phyloP scores from a whole-genome alignment of 1,140 invertebrate genomes.

The Phocides pigmalion region DNA sequence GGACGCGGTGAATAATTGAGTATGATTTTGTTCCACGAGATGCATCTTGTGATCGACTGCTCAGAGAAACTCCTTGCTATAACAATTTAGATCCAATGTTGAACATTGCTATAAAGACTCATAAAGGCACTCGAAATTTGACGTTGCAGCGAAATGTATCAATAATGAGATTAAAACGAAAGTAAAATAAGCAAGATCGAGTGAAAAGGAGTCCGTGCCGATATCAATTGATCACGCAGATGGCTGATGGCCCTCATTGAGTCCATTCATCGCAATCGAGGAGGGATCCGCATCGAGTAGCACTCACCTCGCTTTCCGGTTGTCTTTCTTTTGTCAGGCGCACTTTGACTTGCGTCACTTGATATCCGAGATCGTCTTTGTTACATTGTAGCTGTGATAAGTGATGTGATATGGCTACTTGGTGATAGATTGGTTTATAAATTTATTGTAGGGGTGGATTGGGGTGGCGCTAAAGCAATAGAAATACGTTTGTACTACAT shows the following conservation, averaged over 20 bases:
- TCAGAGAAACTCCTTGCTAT: not conserved
- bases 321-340: constrained; percentile 76
- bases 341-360: constrained; percentile 67
- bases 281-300: constrained; percentile 61
- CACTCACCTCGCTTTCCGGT: constrained; percentile 77
- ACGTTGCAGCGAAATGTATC: constrained; percentile 25
- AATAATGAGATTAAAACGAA: constrained; percentile 45
- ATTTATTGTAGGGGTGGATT: constrained; percentile 30
- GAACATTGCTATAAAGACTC: too few relatives aligned
- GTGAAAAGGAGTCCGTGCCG: constrained; percentile 49
- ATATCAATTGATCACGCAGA: constrained; percentile 80
- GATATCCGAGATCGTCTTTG: constrained; percentile 71
- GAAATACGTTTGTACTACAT: too few relatives aligned
- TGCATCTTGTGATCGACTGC: constrained; percentile 23
- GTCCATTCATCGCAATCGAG: constrained; percentile 64
- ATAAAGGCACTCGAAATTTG: constrained; percentile 14
- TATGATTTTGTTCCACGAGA: constrained; percentile 68
- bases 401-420: constrained; percentile 56
- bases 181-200: constrained; percentile 50
- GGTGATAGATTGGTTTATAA: constrained; percentile 25
- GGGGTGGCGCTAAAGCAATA: not conserved
- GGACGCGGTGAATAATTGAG: constrained; percentile 79
- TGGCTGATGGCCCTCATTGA: constrained; percentile 59
- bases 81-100: too few relatives aligned
- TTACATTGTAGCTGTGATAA: constrained; percentile 72